Evolutionary conservation across 2,113 vertebrate genomes (phyloP).

Genomic region (Clinocottus analis): DNA sequence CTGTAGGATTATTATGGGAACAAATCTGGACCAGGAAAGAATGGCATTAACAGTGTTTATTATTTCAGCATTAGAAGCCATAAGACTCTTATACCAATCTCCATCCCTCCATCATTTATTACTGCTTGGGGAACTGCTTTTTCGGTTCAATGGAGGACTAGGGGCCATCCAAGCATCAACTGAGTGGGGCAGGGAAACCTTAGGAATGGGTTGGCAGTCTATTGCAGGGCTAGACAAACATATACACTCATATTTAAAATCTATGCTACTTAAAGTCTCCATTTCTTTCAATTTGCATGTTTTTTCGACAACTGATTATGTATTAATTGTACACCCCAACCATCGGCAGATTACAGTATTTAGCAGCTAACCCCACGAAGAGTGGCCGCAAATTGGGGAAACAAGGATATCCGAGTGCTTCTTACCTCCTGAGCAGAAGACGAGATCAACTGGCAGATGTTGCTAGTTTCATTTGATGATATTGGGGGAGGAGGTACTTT

Average conservation of each 20-base stretch:
- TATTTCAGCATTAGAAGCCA: not conserved
- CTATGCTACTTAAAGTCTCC: not conserved
- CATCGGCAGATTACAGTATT: too few species aligned
- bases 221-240: not conserved
- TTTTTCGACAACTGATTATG: not conserved
- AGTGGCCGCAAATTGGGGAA: too few species aligned
- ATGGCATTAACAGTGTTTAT: not conserved
- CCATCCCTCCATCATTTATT: not conserved
- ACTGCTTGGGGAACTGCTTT: slow-evolving; percentile 1
- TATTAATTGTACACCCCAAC: too few species aligned
- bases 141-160: not conserved
- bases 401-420: too few species aligned
- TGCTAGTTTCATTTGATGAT: too few species aligned
- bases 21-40: not conserved
- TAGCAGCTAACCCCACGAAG: too few species aligned
- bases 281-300: not conserved
- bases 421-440: too few species aligned
- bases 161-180: not conserved
- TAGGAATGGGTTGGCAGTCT: not conserved
- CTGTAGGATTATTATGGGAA: not conserved
- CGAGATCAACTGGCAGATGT: too few species aligned
- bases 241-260: not conserved
- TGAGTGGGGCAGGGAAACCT: not conserved
- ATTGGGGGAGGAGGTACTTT: too few species aligned
- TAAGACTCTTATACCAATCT: not conserved